A percentile compares a stretch with the other conserved stretches of the same genome.
phyloP scores from a whole-genome alignment of 2,797 vertebrate genomes.

The Columba guinea region DNA sequence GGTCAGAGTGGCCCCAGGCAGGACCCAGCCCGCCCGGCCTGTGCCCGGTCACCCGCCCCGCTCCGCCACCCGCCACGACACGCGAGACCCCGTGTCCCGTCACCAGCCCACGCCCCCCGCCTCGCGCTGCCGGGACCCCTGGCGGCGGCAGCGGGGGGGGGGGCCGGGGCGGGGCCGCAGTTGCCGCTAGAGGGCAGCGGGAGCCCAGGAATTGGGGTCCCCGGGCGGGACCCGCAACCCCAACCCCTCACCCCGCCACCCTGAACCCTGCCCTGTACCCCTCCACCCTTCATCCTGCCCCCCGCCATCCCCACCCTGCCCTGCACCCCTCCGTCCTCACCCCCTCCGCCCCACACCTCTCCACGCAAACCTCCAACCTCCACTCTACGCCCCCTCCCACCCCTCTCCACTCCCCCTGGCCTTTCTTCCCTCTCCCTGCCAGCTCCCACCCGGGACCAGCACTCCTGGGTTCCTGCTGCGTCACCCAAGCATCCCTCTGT shows the following conservation, averaged over 20 bases:
- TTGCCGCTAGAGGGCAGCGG: slow-evolving; percentile 4
- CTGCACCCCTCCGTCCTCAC: too few relatives aligned
- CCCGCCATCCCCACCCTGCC: too few relatives aligned
- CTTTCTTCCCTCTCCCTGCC: not conserved
- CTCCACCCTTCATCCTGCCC: not conserved
- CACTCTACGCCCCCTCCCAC: too few relatives aligned
- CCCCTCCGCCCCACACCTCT: too few relatives aligned
- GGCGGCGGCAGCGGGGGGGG: not conserved
- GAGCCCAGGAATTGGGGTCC: too few relatives aligned
- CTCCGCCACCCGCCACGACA: not conserved
- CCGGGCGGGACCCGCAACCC: not conserved
- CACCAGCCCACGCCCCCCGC: not conserved
- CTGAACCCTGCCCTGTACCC: not conserved
- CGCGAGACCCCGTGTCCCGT: not conserved
- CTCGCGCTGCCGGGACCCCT: not conserved
- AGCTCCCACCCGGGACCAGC: not conserved
- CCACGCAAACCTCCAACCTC: too few relatives aligned
- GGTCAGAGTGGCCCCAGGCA: not conserved
- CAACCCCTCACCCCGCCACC: not conserved
- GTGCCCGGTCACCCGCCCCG: too few relatives aligned
- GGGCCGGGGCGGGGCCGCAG: not conserved
- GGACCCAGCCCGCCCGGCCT: not conserved
- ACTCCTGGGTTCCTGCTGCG: not conserved
- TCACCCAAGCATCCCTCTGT: not conserved
- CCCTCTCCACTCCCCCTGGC: too few relatives aligned